Conservation (phyloP, 2,113 vertebrate genomes). For the Laticauda laticaudata region DNA sequence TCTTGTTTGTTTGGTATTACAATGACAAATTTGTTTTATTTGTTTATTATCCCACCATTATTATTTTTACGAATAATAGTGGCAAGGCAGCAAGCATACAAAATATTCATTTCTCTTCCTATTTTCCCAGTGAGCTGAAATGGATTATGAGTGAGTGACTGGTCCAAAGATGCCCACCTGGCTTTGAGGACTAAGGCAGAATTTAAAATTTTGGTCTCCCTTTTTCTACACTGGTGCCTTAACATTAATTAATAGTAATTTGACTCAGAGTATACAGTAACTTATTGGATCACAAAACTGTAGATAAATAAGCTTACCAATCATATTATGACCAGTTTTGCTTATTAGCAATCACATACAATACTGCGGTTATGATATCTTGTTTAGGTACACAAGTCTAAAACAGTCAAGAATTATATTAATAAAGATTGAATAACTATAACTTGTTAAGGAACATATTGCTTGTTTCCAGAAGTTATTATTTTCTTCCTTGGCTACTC, state of each 20-base stretch:
- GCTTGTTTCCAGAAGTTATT: background rate
- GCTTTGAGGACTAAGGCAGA: background rate
- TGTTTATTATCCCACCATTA: background rate
- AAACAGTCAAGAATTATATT: background rate
- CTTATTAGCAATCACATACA: background rate
- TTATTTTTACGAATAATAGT: background rate
- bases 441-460: background rate
- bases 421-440: background rate
- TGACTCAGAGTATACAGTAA: background rate
- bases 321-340: background rate
- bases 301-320: background rate
- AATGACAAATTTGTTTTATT: background rate
- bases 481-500: background rate
- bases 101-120: background rate
- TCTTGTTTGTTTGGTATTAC: background rate
- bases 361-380: background rate
- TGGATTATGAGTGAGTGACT: background rate
- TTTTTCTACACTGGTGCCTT: background rate
- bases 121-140: accelerated
- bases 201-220: background rate
- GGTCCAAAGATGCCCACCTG: background rate
- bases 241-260: background rate
- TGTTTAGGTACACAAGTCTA: background rate
- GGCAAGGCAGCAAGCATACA: background rate
- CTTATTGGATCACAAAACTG: background rate